phyloP scores from a whole-genome alignment of 2,113 vertebrate genomes.

The Lamprotornis superbus region DNA sequence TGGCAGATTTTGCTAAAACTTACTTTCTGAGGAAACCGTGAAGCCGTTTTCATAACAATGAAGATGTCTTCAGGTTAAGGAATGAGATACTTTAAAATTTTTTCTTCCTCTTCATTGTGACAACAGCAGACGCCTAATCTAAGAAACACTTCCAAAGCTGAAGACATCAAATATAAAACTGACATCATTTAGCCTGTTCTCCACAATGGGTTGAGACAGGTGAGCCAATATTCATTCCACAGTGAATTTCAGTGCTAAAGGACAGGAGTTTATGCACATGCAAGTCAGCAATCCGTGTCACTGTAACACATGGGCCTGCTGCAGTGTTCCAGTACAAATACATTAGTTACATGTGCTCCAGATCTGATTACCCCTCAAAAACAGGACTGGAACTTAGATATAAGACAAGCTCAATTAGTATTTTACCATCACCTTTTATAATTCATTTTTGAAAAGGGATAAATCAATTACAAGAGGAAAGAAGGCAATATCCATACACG shows the following conservation, averaged over 20 bases:
- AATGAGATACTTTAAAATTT: not conserved
- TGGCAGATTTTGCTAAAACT: not conserved
- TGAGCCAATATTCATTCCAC: not conserved
- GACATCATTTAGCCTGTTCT: not conserved
- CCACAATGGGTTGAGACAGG: not conserved
- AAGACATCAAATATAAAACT: not conserved
- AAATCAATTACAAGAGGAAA: not conserved
- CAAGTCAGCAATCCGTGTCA: not conserved
- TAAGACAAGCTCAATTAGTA: not conserved
- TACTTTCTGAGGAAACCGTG: not conserved
- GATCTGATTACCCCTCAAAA: not conserved
- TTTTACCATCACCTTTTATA: not conserved
- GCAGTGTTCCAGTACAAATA: not conserved
- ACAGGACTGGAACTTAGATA: not conserved
- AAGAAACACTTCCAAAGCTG: not conserved
- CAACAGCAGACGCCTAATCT: not conserved
- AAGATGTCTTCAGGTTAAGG: not conserved
- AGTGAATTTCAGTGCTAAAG: not conserved
- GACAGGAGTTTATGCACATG: not conserved
- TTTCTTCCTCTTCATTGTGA: not conserved
- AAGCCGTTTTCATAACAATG: not conserved
- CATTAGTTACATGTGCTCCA: accelerated
- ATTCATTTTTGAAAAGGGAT: not conserved
- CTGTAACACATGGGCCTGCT: not conserved
- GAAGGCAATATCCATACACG: not conserved